Evolutionary conservation across 2,888 invertebrate genomes (phyloP).

Genomic region (Proisotoma minuta): DNA sequence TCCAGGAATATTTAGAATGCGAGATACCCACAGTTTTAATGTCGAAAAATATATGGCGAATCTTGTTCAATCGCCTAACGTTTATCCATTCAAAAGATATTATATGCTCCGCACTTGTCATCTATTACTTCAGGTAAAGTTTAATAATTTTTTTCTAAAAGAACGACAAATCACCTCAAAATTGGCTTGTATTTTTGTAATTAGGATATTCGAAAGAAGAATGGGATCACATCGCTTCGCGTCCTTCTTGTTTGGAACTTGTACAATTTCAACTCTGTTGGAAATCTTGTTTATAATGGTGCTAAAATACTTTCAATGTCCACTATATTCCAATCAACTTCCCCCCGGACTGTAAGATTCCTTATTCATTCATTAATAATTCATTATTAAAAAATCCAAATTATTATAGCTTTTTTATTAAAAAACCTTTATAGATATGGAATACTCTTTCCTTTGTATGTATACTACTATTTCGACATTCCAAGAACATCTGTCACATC

Average conservation of each 20-base stretch:
- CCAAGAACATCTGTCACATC: constrained; percentile 49
- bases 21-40: constrained; percentile 51
- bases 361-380: constrained; percentile 1
- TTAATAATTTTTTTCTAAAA: constrained; percentile 11
- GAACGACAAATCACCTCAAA: neutral
- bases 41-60: constrained; percentile 40
- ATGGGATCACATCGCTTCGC: constrained; percentile 56
- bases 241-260: constrained; percentile 52
- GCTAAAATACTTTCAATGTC: constrained; percentile 50
- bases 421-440: constrained; percentile 49
- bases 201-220: constrained; percentile 55
- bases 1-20: constrained; percentile 52
- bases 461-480: constrained; percentile 55
- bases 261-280: constrained; percentile 51
- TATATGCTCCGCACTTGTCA: constrained; percentile 54
- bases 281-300: constrained; percentile 51
- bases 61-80: constrained; percentile 50
- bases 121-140: constrained; percentile 55
- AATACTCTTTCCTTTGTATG: constrained; percentile 55
- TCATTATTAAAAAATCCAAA: neutral
- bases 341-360: constrained; percentile 55
- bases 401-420: too few species aligned
- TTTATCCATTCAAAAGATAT: constrained; percentile 56
- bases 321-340: constrained; percentile 51
- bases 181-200: constrained; percentile 15